Percentiles rank a stretch among this genome's conserved stretches.
These are phyloP conservation scores for Lasioglossum morio DNA, from an alignment of 2,888 invertebrate genomes.

Conservation along the genomic window DNA sequence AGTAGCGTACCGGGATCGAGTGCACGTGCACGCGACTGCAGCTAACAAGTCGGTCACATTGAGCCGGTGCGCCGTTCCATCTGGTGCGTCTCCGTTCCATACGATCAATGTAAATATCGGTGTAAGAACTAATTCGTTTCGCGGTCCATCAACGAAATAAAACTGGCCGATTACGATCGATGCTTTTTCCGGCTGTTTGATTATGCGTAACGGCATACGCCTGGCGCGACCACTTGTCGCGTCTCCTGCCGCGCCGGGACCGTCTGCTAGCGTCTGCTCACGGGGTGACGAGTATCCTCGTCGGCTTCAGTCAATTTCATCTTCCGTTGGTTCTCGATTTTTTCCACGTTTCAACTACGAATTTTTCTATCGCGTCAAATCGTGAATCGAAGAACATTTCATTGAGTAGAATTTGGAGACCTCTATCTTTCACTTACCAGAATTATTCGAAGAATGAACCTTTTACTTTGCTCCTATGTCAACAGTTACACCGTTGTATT, in stretches of 20 bases:
- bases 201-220: slow-evolving; percentile 5
- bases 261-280: not conserved
- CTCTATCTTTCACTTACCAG: not conserved
- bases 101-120: slow-evolving; percentile 34
- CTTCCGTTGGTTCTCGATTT: not conserved
- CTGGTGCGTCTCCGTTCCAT: slow-evolving; percentile 66
- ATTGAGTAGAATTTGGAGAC: no score
- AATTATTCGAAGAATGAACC: no score
- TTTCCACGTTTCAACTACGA: not conserved
- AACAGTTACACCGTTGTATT: not conserved
- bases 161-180: not conserved
- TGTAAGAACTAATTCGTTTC: slow-evolving; percentile 6
- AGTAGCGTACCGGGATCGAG: slow-evolving; percentile 23
- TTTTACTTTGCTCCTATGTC: not conserved
- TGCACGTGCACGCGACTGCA: slow-evolving; percentile 69
- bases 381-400: not conserved
- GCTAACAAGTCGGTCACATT: slow-evolving; percentile 55
- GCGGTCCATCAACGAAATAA: slow-evolving; percentile 5
- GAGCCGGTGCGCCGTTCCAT: slow-evolving; percentile 71
- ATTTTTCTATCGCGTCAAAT: not conserved
- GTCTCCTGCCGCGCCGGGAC: slow-evolving; percentile 1
- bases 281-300: not conserved
- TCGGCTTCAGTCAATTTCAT: not conserved
- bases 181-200: slow-evolving; percentile 15
- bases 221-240: slow-evolving; percentile 49